Evolutionary conservation across 2,888 invertebrate genomes (phyloP).

Genomic region (Gerris lacustris): DNA sequence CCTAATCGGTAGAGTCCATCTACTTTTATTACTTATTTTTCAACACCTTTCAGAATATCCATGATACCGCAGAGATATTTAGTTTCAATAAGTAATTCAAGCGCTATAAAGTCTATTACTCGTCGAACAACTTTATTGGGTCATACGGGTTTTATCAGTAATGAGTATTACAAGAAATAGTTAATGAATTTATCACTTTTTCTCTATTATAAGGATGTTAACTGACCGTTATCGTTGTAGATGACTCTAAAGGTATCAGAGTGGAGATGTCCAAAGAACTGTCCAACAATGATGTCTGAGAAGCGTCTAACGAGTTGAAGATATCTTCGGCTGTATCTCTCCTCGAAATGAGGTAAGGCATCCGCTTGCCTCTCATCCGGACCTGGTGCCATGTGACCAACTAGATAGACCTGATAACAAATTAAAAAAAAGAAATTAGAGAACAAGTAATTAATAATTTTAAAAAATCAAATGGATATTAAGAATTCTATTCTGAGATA

Average conservation of each 20-base stretch:
- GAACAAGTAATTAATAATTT: background rate
- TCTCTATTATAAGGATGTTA: background rate
- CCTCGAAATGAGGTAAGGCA: conserved; percentile 49
- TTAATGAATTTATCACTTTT: too few relatives aligned
- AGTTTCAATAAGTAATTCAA: too few relatives aligned
- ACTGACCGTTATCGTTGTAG: conserved; percentile 61
- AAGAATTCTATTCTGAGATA: too few relatives aligned
- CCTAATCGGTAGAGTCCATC: too few relatives aligned
- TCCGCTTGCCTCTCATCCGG: conserved; percentile 67
- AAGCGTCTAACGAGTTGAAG: conserved; percentile 60
- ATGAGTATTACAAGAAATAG: too few relatives aligned
- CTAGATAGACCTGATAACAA: conserved; percentile 63
- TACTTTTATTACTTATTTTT: too few relatives aligned
- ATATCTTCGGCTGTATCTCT: conserved; percentile 64
- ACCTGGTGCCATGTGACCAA: conserved; percentile 83
- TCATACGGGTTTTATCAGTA: too few relatives aligned
- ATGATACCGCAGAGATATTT: too few relatives aligned
- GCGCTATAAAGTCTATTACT: too few relatives aligned
- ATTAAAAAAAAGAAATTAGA: background rate
- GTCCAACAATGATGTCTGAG: conserved; percentile 71
- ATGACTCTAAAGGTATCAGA: conserved; percentile 81
- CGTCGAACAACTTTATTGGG: too few relatives aligned
- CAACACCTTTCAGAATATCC: too few relatives aligned
- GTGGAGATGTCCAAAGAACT: conserved; percentile 86
- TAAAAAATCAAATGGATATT: background rate